Conservation (phyloP, 23 tunicate genomes). For the Clavelina lepadiformis region DNA sequence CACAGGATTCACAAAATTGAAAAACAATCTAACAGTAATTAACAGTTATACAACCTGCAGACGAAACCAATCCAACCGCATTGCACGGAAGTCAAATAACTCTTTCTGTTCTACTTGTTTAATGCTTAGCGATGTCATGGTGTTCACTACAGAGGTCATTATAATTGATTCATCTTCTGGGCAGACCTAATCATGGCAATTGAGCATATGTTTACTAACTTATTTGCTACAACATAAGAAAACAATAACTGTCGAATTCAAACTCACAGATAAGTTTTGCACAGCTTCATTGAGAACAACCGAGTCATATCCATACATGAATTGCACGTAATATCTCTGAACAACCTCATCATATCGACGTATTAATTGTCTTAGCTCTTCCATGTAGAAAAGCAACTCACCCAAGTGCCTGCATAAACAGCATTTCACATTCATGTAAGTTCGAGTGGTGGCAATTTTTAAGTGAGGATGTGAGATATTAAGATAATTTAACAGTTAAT, state of each 20-base stretch:
- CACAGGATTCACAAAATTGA: conserved; percentile 2
- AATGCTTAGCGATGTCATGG: conserved; percentile 84
- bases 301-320: conserved; percentile 87
- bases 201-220: too few species aligned
- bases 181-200: conserved; percentile 84
- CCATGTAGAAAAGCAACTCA: conserved; percentile 90
- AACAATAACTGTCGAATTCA: neutral
- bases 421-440: too few species aligned
- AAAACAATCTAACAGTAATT: neutral
- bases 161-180: conserved; percentile 98
- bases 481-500: neutral
- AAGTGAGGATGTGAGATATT: neutral
- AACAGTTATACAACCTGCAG: conserved; percentile 50
- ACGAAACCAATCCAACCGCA: conserved; percentile 96
- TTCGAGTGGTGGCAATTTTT: too few species aligned
- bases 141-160: conserved; percentile 93
- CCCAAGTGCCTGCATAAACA: conserved; percentile 77
- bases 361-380: conserved; percentile 74
- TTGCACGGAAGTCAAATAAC: conserved; percentile 86
- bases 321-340: conserved; percentile 86
- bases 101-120: conserved; percentile 95
- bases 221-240: neutral
- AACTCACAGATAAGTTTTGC: conserved; percentile 79
- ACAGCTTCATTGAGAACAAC: conserved; percentile 91
- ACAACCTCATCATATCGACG: conserved; percentile 83